Evolutionary conservation across 2,888 invertebrate genomes (phyloP).

Genomic region (Zootermopsis nevadensis): DNA sequence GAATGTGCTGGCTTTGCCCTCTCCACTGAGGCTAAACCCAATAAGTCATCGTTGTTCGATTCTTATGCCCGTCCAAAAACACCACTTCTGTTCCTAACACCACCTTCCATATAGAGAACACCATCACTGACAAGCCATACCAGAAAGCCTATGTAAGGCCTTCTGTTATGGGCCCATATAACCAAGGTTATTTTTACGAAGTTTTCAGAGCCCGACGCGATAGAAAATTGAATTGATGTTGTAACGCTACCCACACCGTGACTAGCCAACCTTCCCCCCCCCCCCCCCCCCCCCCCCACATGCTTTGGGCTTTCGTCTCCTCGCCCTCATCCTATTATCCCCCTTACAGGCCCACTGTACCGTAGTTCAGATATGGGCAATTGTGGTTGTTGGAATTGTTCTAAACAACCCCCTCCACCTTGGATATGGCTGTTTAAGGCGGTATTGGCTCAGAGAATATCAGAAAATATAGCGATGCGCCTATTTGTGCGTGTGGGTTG

Average conservation of each 20-base stretch:
- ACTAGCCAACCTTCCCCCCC: not conserved
- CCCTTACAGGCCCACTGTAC: not conserved
- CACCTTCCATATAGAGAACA: not conserved
- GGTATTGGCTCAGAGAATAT: conserved; percentile 23
- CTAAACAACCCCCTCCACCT: not conserved
- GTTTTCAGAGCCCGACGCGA: conserved; percentile 33
- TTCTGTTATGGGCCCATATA: conserved; percentile 22
- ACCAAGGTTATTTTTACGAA: conserved; percentile 26
- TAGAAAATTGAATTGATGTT: conserved; percentile 40
- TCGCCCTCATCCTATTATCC: not conserved
- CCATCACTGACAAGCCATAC: conserved; percentile 14
- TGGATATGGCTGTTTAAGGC: conserved; percentile 3
- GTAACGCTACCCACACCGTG: conserved; percentile 14
- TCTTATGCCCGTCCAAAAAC: not conserved
- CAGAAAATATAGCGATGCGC: not conserved
- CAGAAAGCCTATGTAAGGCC: not conserved
- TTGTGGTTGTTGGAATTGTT: conserved; percentile 39
- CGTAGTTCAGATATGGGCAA: conserved; percentile 24
- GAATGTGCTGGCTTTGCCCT: too few relatives aligned
- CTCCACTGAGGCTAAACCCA: too few relatives aligned
- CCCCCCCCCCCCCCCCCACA: not conserved
- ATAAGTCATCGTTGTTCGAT: not conserved
- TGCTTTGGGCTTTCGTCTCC: not conserved
- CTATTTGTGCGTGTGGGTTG: not conserved
- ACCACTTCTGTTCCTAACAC: not conserved